Evolutionary conservation across 2,797 vertebrate species (phyloP), one percentile per base, ranked within the genome.

Genomic region (Gobio occitaniae): DNA sequence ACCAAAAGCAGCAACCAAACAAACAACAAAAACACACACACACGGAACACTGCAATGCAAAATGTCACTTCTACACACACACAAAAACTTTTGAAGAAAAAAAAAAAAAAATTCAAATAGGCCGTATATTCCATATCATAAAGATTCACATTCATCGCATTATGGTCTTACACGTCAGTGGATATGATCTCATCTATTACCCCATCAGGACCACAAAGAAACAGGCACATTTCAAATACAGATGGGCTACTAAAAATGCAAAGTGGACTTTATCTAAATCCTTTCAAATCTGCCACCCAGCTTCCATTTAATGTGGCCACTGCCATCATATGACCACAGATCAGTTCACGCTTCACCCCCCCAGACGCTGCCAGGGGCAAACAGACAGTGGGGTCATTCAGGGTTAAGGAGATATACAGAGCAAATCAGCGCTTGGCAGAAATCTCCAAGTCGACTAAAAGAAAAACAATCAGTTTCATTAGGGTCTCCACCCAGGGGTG

Each of bases 401-500:
- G 82, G 90, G 86, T 89, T 88, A 91, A 91, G 84, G 61, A 90
- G 72, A 89, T 89, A 87, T 75, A 90, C 48, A 79, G 86, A 83
- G 86, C 87, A 88, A 92, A 92, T 86, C 68, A 75, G 44, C 44
- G 77, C 68, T 79, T 83, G 87, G 85, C 79, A 88, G 85, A 86
- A 87, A 89, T 88, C 80, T 87, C 72, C 86, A 87, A 90, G 88
- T 91, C 91, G 91, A 89, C 88, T 68, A 8, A 90, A 92, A 94
- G 32, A 63, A 93, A 88, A 88, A 87, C 89, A 89, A 92, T 87
- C 65, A 32, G 83, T 91, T 89, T 84, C 86, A 92, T 92, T 93
- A 94, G 89, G 52, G 38, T 65, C 91, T 90, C 90, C 89, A 90
- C 75, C 82, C 91, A 89, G 90, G 94, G 89, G 89, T 91, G 90